Evolutionary conservation across 2,797 vertebrate species (phyloP), one percentile per base, ranked within the genome.

Genomic region (Phoxinus dragarum): DNA sequence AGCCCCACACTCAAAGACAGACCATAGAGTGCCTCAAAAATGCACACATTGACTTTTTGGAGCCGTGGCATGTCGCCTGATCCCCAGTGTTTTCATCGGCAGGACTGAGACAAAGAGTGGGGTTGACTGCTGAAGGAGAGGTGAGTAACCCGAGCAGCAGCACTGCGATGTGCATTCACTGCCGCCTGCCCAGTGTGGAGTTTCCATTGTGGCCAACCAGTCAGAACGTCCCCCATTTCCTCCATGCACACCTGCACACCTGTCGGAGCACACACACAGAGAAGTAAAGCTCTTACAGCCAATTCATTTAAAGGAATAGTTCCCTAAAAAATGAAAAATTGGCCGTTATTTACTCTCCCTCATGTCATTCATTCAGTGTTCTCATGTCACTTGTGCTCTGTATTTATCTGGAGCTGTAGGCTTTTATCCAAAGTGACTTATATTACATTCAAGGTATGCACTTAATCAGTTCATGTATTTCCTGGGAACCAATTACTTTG

Each of bases 101-200:
- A 44, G 36, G 42, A 54, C 56, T 81, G 77, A 86, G 79, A 86
- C 84, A 82, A 85, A 83, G 80, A 86, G 75, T 14, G 8, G 59
- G 47, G 59, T 66, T 72, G 84, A 31, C 84, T 79, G 84, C 52
- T 69, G 76, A 44, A 79, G 84, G 84, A 75, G 67, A 56, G 69
- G 67, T 84, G 69, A 64, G 87, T 88, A 88, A 86, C 85, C 87
- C 42, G 77, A 88, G 81, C 84, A 83, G 61, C 14, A 61, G 27
- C 69, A 54, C 49, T 1, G 52, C 34, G 61, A 86, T 64, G 77
- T 80, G 77, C 84, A 85, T 82, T 61, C 84, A 86, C 84, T 52
- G 71, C 87, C 71, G 49, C 74, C 86, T 81, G 85, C 47, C 66
- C 66, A 52, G 52, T 84, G 54, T 68, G 85, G 71, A 47, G 61